phyloP scores from a whole-genome alignment of 2,797 vertebrate species.

The Acanthiza pusilla region DNA sequence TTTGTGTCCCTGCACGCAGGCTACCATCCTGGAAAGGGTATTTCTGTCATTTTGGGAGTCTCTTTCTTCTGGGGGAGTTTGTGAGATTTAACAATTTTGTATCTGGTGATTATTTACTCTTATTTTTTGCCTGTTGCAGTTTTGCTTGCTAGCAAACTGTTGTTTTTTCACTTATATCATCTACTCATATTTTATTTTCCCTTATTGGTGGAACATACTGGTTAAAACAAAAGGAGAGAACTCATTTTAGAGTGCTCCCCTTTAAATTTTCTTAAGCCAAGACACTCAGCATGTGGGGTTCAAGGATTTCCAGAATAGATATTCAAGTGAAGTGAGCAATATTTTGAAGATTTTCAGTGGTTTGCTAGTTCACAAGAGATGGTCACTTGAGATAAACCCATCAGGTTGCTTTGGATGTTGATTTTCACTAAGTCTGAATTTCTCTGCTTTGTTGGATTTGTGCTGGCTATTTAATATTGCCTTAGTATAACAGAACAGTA shows the following conservation, averaged over 20 bases:
- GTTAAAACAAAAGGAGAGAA: neutral
- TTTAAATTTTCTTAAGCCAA: neutral
- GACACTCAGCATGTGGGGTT: neutral
- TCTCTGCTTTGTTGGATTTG: conserved; percentile 14
- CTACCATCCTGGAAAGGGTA: accelerated
- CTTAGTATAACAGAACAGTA: neutral
- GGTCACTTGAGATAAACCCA: neutral
- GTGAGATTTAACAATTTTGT: neutral
- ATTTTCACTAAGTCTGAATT: neutral
- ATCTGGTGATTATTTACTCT: neutral
- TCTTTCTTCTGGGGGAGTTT: neutral
- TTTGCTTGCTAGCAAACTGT: accelerated
- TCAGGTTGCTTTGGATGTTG: neutral
- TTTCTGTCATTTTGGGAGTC: neutral
- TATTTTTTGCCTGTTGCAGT: neutral
- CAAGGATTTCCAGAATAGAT: neutral
- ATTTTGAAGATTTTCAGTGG: neutral
- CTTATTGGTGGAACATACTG: neutral
- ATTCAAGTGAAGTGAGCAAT: neutral
- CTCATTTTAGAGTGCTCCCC: neutral
- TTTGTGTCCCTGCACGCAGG: accelerated
- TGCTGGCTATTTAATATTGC: neutral
- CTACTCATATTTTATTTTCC: neutral
- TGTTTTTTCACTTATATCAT: neutral
- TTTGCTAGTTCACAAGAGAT: neutral